These are phyloP conservation scores for Triplophysa yarkandensis DNA, from an alignment of 2,797 vertebrate species.

Conservation along the genomic window DNA sequence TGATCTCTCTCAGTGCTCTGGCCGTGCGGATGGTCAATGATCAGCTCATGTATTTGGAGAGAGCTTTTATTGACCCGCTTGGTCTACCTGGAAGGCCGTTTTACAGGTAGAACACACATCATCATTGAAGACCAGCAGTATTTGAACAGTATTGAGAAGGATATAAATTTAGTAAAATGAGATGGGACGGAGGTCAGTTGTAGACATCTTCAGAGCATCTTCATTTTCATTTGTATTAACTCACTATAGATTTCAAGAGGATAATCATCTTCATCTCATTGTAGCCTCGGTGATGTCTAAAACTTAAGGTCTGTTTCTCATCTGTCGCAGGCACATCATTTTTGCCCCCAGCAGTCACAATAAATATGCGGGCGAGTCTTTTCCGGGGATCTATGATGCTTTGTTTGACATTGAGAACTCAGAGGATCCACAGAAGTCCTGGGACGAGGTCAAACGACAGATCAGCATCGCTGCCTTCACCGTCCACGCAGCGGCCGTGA, in stretches of 20 bases:
- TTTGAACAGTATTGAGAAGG: too few species aligned
- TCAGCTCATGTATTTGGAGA: constrained; percentile 93
- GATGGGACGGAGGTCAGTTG: too few species aligned
- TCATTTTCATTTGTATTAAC: too few species aligned
- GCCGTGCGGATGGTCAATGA: constrained; percentile 87
- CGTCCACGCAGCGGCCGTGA: constrained; percentile 85
- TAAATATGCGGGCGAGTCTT: constrained; percentile 91
- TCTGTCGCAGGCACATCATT: constrained; percentile 81
- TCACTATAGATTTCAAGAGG: too few species aligned
- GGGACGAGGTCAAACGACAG: constrained; percentile 88
- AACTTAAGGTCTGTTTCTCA: constrained; percentile 28
- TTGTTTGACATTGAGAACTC: constrained; percentile 86
- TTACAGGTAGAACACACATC: constrained; percentile 81
- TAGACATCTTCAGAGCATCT: too few species aligned
- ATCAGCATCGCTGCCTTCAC: constrained; percentile 90
- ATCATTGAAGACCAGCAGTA: too few species aligned
- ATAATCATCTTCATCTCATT: too few species aligned
- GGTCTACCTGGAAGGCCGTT: constrained; percentile 90
- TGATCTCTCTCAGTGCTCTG: constrained; percentile 72
- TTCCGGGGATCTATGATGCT: constrained; percentile 93
- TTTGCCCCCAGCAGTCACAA: constrained; percentile 94
- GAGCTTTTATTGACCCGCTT: constrained; percentile 91
- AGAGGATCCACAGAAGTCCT: constrained; percentile 73
- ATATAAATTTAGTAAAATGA: background rate
- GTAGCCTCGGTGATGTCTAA: too few species aligned